phyloP scores from a whole-genome alignment of 2,888 invertebrate species.

The Ornithoptera alexandrae region DNA sequence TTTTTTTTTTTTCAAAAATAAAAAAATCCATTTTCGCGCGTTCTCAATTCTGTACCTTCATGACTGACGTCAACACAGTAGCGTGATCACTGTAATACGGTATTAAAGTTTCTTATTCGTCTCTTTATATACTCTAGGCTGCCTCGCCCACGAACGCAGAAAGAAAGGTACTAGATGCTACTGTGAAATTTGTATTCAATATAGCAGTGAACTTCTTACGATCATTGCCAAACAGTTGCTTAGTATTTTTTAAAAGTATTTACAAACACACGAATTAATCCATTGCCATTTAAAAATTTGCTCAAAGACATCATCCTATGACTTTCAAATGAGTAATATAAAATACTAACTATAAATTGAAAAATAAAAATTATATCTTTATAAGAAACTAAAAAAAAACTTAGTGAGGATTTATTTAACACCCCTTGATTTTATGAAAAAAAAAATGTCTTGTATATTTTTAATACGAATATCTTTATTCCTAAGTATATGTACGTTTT shows the following conservation, averaged over 20 bases:
- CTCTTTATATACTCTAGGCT: slow-evolving; percentile 62
- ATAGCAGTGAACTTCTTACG: slow-evolving; percentile 34
- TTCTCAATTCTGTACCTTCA: slow-evolving; percentile 58
- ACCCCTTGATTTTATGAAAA: too few species aligned
- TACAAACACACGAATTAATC: slow-evolving; percentile 23
- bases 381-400: too few species aligned
- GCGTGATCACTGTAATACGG: slow-evolving; percentile 53
- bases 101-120: slow-evolving; percentile 49
- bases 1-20: neutral
- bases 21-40: neutral
- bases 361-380: too few species aligned
- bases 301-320: neutral
- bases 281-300: slow-evolving; percentile 6
- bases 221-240: slow-evolving; percentile 31
- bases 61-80: slow-evolving; percentile 54
- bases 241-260: slow-evolving; percentile 28
- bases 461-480: too few species aligned
- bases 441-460: too few species aligned
- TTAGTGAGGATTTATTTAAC: too few species aligned
- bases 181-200: slow-evolving; percentile 43
- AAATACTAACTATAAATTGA: too few species aligned
- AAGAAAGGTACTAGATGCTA: slow-evolving; percentile 62
- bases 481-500: too few species aligned
- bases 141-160: slow-evolving; percentile 62
- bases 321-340: too few species aligned